phyloP scores from a whole-genome alignment of 2,113 vertebrate genomes.

The Pelodiscus sinensis region DNA sequence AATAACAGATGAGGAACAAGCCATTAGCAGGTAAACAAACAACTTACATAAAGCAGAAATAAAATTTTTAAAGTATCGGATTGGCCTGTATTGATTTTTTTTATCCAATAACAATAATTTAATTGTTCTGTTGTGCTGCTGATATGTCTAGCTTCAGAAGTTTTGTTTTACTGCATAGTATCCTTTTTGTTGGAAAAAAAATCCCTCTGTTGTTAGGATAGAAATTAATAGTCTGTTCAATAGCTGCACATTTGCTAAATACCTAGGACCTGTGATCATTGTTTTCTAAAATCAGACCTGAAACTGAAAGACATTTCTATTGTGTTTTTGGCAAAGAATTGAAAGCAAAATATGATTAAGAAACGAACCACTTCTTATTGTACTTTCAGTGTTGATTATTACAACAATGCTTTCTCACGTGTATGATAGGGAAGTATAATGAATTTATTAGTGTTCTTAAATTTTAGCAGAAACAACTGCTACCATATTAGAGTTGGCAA shows the following conservation, averaged over 20 bases:
- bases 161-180: slow-evolving; percentile 53
- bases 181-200: slow-evolving; percentile 32
- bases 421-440: neutral
- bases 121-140: slow-evolving; percentile 55
- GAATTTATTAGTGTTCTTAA: neutral
- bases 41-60: slow-evolving; percentile 69
- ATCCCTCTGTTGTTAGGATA: slow-evolving; percentile 22
- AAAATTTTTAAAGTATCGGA: slow-evolving; percentile 59
- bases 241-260: slow-evolving; percentile 33
- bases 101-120: slow-evolving; percentile 31
- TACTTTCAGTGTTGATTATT: slow-evolving; percentile 17
- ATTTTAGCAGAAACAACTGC: neutral
- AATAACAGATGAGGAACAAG: slow-evolving; percentile 99
- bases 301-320: neutral
- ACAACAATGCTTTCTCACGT: neutral
- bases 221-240: slow-evolving; percentile 45
- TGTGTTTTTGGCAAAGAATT: slow-evolving; percentile 21
- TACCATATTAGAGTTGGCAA: slow-evolving; percentile 23
- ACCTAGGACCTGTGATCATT: neutral
- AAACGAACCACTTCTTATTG: neutral
- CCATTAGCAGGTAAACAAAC: slow-evolving; percentile 93
- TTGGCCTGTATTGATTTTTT: slow-evolving; percentile 66
- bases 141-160: slow-evolving; percentile 57
- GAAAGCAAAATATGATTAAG: slow-evolving; percentile 21
- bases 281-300: slow-evolving; percentile 48